Evolutionary conservation across 1,140 invertebrate genomes (phyloP), one percentile per base, ranked within the genome.

Genomic region (Neodiprion virginianus): DNA sequence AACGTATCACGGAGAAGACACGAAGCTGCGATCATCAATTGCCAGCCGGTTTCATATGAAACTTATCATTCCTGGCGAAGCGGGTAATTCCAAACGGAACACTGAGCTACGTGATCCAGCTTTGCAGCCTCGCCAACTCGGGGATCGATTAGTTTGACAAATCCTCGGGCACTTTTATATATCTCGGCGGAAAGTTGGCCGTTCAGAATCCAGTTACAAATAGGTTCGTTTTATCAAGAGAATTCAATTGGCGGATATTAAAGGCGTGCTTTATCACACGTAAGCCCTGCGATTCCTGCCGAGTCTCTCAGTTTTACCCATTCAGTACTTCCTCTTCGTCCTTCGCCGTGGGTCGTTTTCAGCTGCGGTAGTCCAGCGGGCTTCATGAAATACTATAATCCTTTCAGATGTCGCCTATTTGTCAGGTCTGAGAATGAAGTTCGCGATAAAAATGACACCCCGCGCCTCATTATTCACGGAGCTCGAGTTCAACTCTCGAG

Each of bases 161-260:
- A 61, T 61, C 28, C 28, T 61, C 53, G 53, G 11, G 5, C 53
- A 61, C 11, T 61, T 61, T 61, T 5, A 8, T 61, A 61, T 61
- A 8, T 61, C 11, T 61, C 53, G 53, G 53, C n/a, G 28, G 28
- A 40, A 40, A 61, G 11, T 61, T 61, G 11, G 53, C 53, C 74
- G 67, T 76, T 76, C 72, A 74, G 79, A 80, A 80, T 80, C 75
- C 78, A 69, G 71, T 78, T 76, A 79, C 75, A 77, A 77, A 81
- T 81, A 76, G 79, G 67, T 67, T 48, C 72, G 69, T 72, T 80
- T 50, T 61, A 79, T 77, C 67, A 69, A 67, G 53, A 74, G 72
- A 75, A 81, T 80, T 79, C 77, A 79, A 81, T 81, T 79, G 77
- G 48, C 69, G 76, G 28, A 77, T 77, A 80, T 80, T 77, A 81